Percentiles rank a stretch among this genome's conserved stretches.
Conservation (phyloP, 2,113 vertebrate species). For the Epinephelus lanceolatus region DNA sequence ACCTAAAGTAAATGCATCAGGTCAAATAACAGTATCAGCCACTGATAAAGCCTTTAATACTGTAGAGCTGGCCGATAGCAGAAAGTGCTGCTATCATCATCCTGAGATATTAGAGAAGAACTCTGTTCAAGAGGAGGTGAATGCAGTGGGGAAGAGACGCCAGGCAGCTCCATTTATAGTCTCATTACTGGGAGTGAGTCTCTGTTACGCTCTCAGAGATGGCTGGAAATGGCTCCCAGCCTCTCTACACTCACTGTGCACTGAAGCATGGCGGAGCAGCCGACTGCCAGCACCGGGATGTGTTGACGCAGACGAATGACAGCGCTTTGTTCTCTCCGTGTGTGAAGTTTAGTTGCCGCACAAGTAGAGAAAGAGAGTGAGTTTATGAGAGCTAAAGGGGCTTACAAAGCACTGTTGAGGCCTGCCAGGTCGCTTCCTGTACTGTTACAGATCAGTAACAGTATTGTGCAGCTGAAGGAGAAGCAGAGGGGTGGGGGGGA, state of each 20-base stretch:
- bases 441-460: conserved; percentile 32
- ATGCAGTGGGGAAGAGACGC: conserved; percentile 26
- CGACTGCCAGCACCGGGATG: conserved; percentile 8
- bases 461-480: conserved; percentile 40
- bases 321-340: conserved; percentile 13
- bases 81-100: conserved; percentile 28
- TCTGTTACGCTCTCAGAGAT: conserved; percentile 33
- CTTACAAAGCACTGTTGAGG: conserved; percentile 21
- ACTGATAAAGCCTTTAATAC: conserved; percentile 9
- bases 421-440: conserved; percentile 26
- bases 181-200: conserved; percentile 61
- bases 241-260: conserved; percentile 43
- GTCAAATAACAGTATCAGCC: conserved; percentile 1
- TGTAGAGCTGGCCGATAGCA: not conserved
- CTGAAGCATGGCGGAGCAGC: conserved; percentile 19
- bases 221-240: conserved; percentile 53
- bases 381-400: conserved; percentile 22
- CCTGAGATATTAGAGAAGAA: conserved; percentile 28
- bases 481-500: conserved; percentile 3
- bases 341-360: conserved; percentile 40
- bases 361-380: conserved; percentile 16
- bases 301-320: conserved; percentile 38
- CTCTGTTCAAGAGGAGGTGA: conserved; percentile 32
- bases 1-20: conserved; percentile 4
- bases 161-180: conserved; percentile 57